Conservation (phyloP, 2,113 vertebrate species). For the Passer montanus region DNA sequence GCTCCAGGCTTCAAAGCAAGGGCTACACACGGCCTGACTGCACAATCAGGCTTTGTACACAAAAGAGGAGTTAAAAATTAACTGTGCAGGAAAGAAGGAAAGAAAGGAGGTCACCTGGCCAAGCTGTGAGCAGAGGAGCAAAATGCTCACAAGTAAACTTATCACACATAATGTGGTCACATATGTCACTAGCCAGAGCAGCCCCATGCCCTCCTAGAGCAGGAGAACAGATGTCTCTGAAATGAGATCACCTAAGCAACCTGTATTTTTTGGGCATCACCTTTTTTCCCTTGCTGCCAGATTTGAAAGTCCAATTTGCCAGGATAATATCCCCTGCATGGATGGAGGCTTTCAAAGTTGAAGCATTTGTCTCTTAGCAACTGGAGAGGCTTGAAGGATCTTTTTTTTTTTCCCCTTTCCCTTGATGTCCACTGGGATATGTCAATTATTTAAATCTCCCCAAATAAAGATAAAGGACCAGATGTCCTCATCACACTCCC, state of each 20-base stretch:
- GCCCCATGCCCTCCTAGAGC: neutral
- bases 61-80: conserved; percentile 36
- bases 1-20: neutral
- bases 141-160: neutral
- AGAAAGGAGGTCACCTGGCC: conserved; percentile 31
- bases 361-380: conserved; percentile 74
- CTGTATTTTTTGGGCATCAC: conserved; percentile 10
- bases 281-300: conserved; percentile 26
- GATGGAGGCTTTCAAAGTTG: conserved; percentile 72
- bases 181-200: neutral
- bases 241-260: conserved; percentile 21
- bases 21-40: neutral
- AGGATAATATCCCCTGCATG: conserved; percentile 64
- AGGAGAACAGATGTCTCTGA: conserved; percentile 12
- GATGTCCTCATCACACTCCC: neutral
- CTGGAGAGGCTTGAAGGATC: conserved; percentile 29
- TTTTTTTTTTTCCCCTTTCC: neutral
- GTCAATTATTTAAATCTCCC: conserved; percentile 3
- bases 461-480: neutral
- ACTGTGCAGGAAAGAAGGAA: neutral
- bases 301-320: conserved; percentile 72
- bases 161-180: neutral
- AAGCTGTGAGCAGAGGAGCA: neutral
- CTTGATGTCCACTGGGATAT: neutral
- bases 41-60: neutral